phyloP scores from a whole-genome alignment of 2,888 invertebrate species.

The Heliconius charithonia region DNA sequence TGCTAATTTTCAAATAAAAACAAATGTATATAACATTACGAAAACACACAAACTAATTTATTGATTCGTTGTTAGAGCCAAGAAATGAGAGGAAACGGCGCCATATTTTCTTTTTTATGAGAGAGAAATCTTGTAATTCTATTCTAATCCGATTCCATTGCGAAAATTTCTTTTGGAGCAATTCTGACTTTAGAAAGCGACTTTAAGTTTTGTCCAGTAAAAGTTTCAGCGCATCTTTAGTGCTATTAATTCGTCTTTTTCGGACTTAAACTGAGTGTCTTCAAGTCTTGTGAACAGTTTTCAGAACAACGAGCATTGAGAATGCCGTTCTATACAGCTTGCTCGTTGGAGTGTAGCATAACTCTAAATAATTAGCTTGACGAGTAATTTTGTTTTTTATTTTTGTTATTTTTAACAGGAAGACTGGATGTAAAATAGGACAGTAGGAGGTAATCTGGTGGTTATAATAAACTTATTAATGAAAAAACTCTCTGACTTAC shows the following conservation, averaged over 20 bases:
- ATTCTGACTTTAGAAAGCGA: constrained; percentile 49
- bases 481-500: not conserved
- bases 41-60: constrained; percentile 14
- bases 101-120: constrained; percentile 60
- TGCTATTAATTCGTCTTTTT: constrained; percentile 57
- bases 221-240: constrained; percentile 61
- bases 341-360: constrained; percentile 12
- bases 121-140: constrained; percentile 62
- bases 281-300: constrained; percentile 47
- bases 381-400: not conserved
- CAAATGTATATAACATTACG: constrained; percentile 10
- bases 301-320: constrained; percentile 48
- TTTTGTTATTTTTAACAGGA: not conserved
- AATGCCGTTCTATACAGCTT: constrained; percentile 18
- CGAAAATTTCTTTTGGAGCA: constrained; percentile 65
- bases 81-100: constrained; percentile 56
- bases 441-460: not conserved
- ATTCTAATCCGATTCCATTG: constrained; percentile 65
- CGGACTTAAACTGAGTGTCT: constrained; percentile 54
- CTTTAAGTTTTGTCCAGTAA: constrained; percentile 51
- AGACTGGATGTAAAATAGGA: not conserved
- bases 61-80: constrained; percentile 30
- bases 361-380: constrained; percentile 16
- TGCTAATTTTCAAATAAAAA: not conserved
- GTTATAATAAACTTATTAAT: not conserved